phyloP scores from a whole-genome alignment of 2,888 invertebrate species.

The Campaea margaritaria region DNA sequence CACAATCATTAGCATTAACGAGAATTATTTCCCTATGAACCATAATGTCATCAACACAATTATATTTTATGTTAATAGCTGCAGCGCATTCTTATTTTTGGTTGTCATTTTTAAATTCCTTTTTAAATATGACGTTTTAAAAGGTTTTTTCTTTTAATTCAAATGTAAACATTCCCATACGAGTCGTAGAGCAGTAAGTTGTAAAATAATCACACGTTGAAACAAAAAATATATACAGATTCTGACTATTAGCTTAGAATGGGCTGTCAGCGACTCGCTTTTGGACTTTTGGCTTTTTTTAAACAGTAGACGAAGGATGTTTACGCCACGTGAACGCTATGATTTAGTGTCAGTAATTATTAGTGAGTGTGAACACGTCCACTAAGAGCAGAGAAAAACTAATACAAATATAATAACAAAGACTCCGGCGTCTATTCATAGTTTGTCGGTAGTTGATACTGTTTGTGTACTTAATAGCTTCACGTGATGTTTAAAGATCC shows the following conservation, averaged over 20 bases:
- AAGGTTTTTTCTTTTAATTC: neutral
- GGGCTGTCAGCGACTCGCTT: slow-evolving; percentile 77
- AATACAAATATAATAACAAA: slow-evolving; percentile 81
- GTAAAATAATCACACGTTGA: slow-evolving; percentile 69
- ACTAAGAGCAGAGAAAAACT: slow-evolving; percentile 76
- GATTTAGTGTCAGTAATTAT: slow-evolving; percentile 83
- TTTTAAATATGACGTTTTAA: neutral
- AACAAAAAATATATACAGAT: slow-evolving; percentile 73
- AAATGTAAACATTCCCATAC: slow-evolving; percentile 78
- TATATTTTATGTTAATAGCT: neutral
- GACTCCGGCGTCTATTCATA: slow-evolving; percentile 71
- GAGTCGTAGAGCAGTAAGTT: slow-evolving; percentile 59
- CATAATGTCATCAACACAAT: neutral
- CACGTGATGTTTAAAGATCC: slow-evolving; percentile 55
- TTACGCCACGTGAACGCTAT: slow-evolving; percentile 79
- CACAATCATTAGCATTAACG: slow-evolving; percentile 20
- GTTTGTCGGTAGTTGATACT: slow-evolving; percentile 58
- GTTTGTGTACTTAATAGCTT: slow-evolving; percentile 64
- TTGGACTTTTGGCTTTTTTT: slow-evolving; percentile 69
- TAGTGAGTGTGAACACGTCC: slow-evolving; percentile 81
- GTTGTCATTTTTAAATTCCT: neutral
- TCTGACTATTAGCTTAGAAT: slow-evolving; percentile 79
- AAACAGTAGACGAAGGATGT: slow-evolving; percentile 74
- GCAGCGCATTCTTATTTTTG: neutral
- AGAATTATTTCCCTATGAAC: slow-evolving; percentile 1